Conservation (phyloP, 2,113 vertebrate species). For the Hucho hucho region DNA sequence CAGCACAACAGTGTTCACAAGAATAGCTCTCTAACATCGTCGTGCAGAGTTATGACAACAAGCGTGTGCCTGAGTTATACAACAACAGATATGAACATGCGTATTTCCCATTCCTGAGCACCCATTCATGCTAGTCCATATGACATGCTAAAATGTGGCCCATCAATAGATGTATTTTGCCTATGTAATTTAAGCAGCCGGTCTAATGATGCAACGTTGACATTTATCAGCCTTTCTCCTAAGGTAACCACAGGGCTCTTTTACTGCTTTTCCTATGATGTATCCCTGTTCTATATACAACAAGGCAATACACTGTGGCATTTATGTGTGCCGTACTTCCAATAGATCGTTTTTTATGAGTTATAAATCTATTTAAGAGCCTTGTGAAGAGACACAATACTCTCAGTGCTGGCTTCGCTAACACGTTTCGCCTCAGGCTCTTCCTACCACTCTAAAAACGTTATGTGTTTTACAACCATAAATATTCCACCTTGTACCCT, state of each 20-base stretch:
- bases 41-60: neutral
- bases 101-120: slow-evolving; percentile 4
- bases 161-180: slow-evolving; percentile 17
- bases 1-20: neutral
- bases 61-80: neutral
- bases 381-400: slow-evolving; percentile 47
- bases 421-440: slow-evolving; percentile 41
- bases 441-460: slow-evolving; percentile 38
- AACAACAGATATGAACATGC: neutral
- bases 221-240: slow-evolving; percentile 60
- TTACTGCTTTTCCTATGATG: slow-evolving; percentile 37
- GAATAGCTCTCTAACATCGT: neutral
- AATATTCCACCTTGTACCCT: slow-evolving; percentile 41
- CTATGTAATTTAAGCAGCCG: slow-evolving; percentile 31
- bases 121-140: neutral
- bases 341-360: slow-evolving; percentile 58
- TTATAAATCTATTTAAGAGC: slow-evolving; percentile 60
- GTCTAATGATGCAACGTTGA: slow-evolving; percentile 57
- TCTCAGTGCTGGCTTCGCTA: slow-evolving; percentile 39
- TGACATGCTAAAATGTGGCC: neutral
- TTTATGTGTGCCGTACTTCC: slow-evolving; percentile 35
- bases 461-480: slow-evolving; percentile 49
- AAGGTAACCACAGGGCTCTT: slow-evolving; percentile 31
- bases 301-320: slow-evolving; percentile 31
- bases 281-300: slow-evolving; percentile 20